Conservation (phyloP, 2,113 vertebrate species). For the Gavialis gangeticus region DNA sequence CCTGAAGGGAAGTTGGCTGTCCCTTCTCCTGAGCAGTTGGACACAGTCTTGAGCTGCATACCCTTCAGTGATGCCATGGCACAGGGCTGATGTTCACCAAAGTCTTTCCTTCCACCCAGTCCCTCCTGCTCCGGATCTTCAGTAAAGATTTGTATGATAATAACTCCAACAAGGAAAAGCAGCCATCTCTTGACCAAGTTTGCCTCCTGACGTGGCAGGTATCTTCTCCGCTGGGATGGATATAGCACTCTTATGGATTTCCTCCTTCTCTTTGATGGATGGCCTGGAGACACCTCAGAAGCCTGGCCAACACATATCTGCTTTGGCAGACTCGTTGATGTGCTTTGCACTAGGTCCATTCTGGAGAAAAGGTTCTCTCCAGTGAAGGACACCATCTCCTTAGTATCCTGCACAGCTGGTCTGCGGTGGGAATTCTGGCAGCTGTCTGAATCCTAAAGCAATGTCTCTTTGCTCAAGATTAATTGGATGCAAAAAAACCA, state of each 20-base stretch:
- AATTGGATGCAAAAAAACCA: not conserved
- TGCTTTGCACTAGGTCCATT: not conserved
- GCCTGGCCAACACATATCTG: not conserved
- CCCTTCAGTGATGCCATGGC: not conserved
- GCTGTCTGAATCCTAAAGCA: not conserved
- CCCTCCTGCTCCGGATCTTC: not conserved
- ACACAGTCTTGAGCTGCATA: not conserved
- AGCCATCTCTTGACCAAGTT: not conserved
- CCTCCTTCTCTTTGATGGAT: not conserved
- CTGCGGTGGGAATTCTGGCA: not conserved
- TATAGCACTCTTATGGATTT: not conserved
- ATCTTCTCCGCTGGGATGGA: not conserved
- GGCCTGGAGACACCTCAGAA: not conserved
- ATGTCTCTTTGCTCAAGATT: not conserved
- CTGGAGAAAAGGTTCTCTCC: not conserved
- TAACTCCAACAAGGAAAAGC: not conserved
- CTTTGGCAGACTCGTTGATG: not conserved
- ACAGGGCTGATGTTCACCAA: not conserved
- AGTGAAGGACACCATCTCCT: not conserved
- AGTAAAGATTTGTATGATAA: not conserved
- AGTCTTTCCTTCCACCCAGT: not conserved
- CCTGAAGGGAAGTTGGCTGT: not conserved
- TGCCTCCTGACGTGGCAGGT: not conserved
- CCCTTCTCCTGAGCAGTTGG: not conserved
- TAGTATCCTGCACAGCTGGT: not conserved